Base-by-base conservation (phyloP, 64 coral and sea anemone species). In the Dendrophyllia cribrosa region DNA sequence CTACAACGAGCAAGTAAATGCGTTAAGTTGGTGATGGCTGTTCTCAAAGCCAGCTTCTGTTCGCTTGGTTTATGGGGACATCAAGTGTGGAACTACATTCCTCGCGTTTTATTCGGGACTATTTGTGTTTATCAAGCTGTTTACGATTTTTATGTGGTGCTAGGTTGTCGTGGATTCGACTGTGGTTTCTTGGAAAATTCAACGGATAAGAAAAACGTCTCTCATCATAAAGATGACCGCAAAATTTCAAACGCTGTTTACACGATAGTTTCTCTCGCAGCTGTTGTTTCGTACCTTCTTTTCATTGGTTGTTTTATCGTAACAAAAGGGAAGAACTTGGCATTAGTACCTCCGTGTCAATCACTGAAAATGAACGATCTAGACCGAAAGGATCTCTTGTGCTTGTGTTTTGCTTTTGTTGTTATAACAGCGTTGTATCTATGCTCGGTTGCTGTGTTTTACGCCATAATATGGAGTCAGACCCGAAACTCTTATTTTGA, bases 121-220 rank as follows among this genome's bases (percentile, higher is more conserved):
- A 4, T 88, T 3, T 88, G 76, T 43, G 50, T 51, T 60, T 93
- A 88, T 70, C 92, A 93, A 43, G 85, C 79, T 24, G 68, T 70
- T 50, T 93, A 93, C 26, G 86, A 89, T 53, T 63, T 93, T 0
- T 88, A 67, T 81, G 23, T 88, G 10, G 86, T 93, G 51, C 59
- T 88, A 23, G 62, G 63, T 1, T 93, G 86, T 53, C 85, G 45
- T 4, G 86, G 92, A 0, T 88, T 82, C 20, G 92, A 88, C n/a
- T 93, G 92, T 34, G 85, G 92, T 2, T 93, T 88, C 63, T 63
- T 93, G 43, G 43, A 93, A 83, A 93, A 93, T 25, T 62, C 50
- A 12, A 93, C 86, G 60, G 86, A 89, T 20, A 82, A 9, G 46
- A 51, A 70, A 51, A 83, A 93, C 12, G 11, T 56, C 6, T 43